These are phyloP conservation scores for Drosophila quadrilineata DNA, from an alignment of 1,140 invertebrate genomes.

Conservation along the genomic window DNA sequence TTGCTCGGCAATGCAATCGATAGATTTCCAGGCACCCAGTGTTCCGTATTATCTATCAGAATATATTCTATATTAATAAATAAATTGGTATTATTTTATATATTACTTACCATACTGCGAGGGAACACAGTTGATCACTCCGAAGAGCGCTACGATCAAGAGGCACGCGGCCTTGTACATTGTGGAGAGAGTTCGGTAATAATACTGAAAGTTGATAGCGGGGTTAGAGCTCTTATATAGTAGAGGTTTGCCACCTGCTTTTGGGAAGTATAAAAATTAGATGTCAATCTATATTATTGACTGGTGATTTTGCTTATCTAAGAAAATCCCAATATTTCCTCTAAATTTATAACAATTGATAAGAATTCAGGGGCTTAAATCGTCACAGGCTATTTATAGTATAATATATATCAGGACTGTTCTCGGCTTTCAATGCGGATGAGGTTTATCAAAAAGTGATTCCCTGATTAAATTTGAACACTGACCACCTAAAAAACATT, in stretches of 20 bases:
- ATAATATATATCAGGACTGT: background rate
- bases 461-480: background rate
- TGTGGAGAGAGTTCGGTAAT: background rate
- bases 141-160: slow-evolving; percentile 3
- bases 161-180: slow-evolving; percentile 6
- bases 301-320: too few species aligned
- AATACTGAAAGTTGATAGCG: background rate
- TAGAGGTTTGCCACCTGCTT: background rate
- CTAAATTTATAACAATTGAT: background rate
- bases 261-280: too few species aligned
- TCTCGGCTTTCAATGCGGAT: too few species aligned
- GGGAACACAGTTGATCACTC: background rate
- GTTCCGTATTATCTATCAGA: slow-evolving; percentile 5
- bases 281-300: too few species aligned
- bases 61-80: background rate
- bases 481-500: too few species aligned
- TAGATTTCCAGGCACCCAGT: slow-evolving; percentile 18
- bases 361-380: background rate
- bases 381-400: background rate
- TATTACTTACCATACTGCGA: slow-evolving; percentile 4
- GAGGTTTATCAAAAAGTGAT: background rate
- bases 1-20: slow-evolving; percentile 1
- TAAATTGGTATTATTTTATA: background rate
- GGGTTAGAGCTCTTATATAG: background rate
- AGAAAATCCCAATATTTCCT: too few species aligned